Conservation (phyloP, 2,888 invertebrate genomes). For the Limnephilus rhombicus region DNA sequence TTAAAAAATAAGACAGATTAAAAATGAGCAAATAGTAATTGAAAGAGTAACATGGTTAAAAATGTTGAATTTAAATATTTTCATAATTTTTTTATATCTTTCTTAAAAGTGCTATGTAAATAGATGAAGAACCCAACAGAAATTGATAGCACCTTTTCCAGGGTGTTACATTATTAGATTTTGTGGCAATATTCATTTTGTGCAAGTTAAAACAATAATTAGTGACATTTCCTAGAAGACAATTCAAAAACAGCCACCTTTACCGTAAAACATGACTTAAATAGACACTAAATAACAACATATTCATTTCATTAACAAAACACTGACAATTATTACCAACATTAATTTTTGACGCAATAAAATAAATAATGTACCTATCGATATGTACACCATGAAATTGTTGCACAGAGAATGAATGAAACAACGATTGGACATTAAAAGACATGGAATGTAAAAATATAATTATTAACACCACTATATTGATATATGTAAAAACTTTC, state of each 20-base stretch:
- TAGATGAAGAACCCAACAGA: not conserved
- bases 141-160: not conserved
- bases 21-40: not conserved
- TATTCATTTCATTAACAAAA: not conserved
- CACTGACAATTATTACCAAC: not conserved
- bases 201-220: not conserved
- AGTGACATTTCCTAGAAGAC: not conserved
- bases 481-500: slow-evolving; percentile 25
- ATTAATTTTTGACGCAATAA: not conserved
- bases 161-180: not conserved
- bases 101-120: not conserved
- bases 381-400: not conserved
- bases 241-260: not conserved
- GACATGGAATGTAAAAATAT: not conserved
- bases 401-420: not conserved
- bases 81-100: not conserved
- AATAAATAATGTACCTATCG: not conserved
- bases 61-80: not conserved
- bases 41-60: not conserved
- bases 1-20: not conserved
- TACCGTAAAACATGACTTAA: not conserved
- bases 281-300: not conserved
- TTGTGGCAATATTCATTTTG: not conserved
- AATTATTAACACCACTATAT: slow-evolving; percentile 52
- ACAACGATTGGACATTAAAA: not conserved